These are phyloP conservation scores for Apodemus speciosus DNA, from an alignment of 2,113 vertebrate genomes.

Conservation along the genomic window DNA sequence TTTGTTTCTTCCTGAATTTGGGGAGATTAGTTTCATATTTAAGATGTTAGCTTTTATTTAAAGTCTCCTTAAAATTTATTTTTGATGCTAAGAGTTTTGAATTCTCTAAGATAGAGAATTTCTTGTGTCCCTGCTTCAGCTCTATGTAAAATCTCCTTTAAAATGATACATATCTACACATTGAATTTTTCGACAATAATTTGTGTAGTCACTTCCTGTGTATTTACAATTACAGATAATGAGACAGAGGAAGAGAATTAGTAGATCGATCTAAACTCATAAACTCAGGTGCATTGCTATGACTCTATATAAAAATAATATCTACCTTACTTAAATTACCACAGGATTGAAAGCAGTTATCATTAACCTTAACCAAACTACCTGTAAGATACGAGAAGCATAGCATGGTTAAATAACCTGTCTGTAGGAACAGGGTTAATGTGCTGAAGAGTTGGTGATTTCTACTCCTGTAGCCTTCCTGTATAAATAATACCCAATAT, in stretches of 20 bases:
- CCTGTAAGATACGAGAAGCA: background rate
- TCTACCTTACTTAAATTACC: background rate
- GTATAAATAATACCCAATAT: background rate
- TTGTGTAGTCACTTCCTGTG: background rate
- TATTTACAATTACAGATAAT: background rate
- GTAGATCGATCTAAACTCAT: background rate
- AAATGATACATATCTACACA: background rate
- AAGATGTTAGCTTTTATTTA: background rate
- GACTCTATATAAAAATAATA: background rate
- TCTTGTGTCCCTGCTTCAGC: background rate
- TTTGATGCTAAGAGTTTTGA: slow-evolving; percentile 1
- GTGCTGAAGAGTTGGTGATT: background rate
- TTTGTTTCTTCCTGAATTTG: background rate
- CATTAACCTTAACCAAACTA: background rate
- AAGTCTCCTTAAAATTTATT: background rate
- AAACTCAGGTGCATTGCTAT: background rate
- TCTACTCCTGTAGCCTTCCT: background rate
- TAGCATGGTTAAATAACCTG: background rate
- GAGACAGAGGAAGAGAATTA: background rate
- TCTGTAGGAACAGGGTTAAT: background rate
- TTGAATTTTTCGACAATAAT: background rate
- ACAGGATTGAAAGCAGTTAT: background rate
- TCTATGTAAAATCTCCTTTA: background rate
- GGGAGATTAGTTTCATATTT: background rate
- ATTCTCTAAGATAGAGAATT: background rate